Conservation (phyloP, 2,113 vertebrate genomes). For the Microtus montanus region DNA sequence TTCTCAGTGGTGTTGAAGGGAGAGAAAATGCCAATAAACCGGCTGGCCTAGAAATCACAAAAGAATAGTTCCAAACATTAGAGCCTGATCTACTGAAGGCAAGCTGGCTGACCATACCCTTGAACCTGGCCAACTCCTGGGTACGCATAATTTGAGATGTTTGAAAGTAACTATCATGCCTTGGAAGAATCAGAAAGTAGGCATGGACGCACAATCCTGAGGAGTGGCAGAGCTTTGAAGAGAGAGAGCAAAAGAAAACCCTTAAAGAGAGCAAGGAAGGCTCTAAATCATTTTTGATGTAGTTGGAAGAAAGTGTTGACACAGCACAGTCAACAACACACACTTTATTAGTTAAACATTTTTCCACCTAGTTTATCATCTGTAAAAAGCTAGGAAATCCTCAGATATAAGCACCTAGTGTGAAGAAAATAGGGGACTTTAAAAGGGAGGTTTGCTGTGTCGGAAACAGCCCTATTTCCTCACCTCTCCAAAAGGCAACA, state of each 20-base stretch:
- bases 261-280: not conserved
- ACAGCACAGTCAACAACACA: slow-evolving; percentile 9
- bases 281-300: not conserved
- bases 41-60: not conserved
- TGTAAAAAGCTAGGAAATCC: slow-evolving; percentile 70
- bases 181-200: not conserved
- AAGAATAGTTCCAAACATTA: not conserved
- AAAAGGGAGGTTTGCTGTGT: slow-evolving; percentile 81
- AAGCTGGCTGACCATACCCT: not conserved
- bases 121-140: not conserved
- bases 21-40: not conserved
- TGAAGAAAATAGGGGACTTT: slow-evolving; percentile 70
- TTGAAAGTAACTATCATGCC: not conserved
- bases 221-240: not conserved
- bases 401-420: slow-evolving; percentile 71
- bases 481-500: slow-evolving; percentile 68
- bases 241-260: not conserved
- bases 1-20: not conserved
- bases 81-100: not conserved
- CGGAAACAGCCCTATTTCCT: slow-evolving; percentile 76
- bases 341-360: slow-evolving; percentile 52
- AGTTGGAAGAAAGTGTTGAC: slow-evolving; percentile 3
- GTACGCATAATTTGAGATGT: not conserved
- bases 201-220: not conserved
- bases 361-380: slow-evolving; percentile 76